Base-by-base conservation (phyloP, 2,888 invertebrate genomes). In the Melolontha melolontha region DNA sequence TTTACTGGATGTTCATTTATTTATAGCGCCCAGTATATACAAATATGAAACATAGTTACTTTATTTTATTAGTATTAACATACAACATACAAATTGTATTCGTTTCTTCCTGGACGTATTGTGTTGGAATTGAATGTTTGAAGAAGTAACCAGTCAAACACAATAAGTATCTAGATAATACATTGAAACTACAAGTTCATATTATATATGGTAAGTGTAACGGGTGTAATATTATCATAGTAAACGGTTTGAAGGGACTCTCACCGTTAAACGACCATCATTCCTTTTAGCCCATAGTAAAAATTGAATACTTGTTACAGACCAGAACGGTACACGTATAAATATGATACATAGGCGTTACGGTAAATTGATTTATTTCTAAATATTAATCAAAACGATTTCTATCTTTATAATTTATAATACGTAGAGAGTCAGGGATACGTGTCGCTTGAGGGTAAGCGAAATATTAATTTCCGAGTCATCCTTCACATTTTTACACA, bases 151-250 rank as follows among this genome's bases (percentile, higher is more conserved):
- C 27, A 27, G 64, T 29, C 34, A 22, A 42, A 41, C 39, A 14
- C 34, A 29, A 22, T 17, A 47, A 10, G 44, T 39, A 44, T 51
- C n/a, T 64, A 63, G 66, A 70, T 70, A 68, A 70, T 68, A 68
- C 57, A 70, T 70, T 63, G 68, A 68, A 64, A 64, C 62, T 70
- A 66, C 51, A 70, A 65, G 66, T 64, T 66, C 66, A 47, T 68
- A 68, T 67, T 67, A 64, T 67, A 54, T 64, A 66, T 50, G 68
- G 64, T 66, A 68, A 68, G 64, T 59, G 66, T 65, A 57, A 52
- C 59, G 40, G 54, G 65, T 65, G 66, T 66, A 64, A 27, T 54
- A 68, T 70, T 71, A 67, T 57, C 71, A 71, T 68, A 68, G 68
- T 47, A 66, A 70, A 47, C 11, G 49, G 49, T 66, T n/a, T 27